Evolutionary conservation across 2,797 vertebrate genomes (phyloP).

Genomic region (Tadarida brasiliensis): DNA sequence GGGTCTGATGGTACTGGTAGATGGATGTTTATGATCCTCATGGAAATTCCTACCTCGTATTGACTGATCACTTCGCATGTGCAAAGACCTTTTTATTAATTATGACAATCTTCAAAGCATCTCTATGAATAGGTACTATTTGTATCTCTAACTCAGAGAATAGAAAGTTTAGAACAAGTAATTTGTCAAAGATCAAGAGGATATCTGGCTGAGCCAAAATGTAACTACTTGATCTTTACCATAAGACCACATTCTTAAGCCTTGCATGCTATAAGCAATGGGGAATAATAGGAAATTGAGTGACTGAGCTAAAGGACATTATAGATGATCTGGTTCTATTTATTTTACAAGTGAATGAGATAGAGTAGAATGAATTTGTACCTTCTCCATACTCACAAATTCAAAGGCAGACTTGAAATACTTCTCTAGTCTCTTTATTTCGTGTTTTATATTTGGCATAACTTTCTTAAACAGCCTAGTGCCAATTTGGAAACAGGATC

Average conservation of each 20-base stretch:
- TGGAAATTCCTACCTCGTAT: not conserved
- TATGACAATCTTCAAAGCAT: not conserved
- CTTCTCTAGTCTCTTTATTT: not conserved
- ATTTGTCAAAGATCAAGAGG: not conserved
- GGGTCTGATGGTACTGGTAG: not conserved
- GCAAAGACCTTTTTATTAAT: not conserved
- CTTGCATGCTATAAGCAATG: not conserved
- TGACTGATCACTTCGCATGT: not conserved
- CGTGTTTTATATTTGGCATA: not conserved
- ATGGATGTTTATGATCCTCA: not conserved
- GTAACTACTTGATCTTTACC: not conserved
- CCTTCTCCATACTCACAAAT: not conserved
- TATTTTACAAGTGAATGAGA: slow-evolving; percentile 9
- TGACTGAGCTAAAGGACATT: not conserved
- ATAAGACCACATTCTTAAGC: not conserved
- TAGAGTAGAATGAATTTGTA: not conserved
- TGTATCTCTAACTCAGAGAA: not conserved
- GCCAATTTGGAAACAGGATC: not conserved
- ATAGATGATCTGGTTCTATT: not conserved
- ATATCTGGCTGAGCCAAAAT: not conserved
- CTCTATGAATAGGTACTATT: not conserved
- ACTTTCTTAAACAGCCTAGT: slow-evolving; percentile 10
- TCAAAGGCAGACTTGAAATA: not conserved
- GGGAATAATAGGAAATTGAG: not conserved
- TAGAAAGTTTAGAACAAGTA: not conserved